Evolutionary conservation across 1,140 invertebrate species (phyloP), one percentile per base, ranked within the genome.

Genomic region (Scaptomyza montana): DNA sequence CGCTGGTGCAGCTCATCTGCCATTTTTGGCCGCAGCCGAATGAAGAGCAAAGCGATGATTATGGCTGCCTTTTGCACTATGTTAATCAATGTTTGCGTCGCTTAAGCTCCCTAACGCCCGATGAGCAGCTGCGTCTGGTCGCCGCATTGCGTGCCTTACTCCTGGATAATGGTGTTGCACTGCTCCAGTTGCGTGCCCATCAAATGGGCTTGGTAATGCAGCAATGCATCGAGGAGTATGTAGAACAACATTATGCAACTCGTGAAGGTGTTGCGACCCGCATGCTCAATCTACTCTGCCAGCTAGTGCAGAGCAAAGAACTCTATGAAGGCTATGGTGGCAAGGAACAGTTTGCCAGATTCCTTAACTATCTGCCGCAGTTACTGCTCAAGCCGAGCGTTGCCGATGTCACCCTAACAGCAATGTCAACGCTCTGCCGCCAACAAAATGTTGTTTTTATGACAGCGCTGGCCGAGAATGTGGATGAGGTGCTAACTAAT

Each of bases 241-340:
- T 89, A 30, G 25, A 68, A 0, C 85, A 89, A 13, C 36, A 70
- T 3, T 91, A 73, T 53, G 77, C 77, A n/a, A 84, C 78, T 5
- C 74, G 80, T 25, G 78, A 90, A n/a, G 82, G 76, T 1, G 72
- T 78, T 16, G 59, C 82, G 49, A 79, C 69, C 5, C 71, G 74
- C 3, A 54, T 91, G n/a, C 64, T 90, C 1, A 68, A 73, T 9
- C 59, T 93, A 3, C 79, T 94, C 25, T 92, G 91, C 64, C 90
- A 92, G 13, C 92, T 94, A 51, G 90, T 93, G 5, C 84, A 93
- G 61, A 74, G 92, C 41, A 75, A 90, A 12, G 80, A 89, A 25
- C 89, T 93, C 5, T 82, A 81, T 3, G 56, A 76, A n/a, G 74
- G 91, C 9, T 93, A 93, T 51, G 92, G 92, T 73, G 93, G 71